Evolutionary conservation across 2,888 invertebrate species (phyloP).

Genomic region (Diogma glabrata): DNA sequence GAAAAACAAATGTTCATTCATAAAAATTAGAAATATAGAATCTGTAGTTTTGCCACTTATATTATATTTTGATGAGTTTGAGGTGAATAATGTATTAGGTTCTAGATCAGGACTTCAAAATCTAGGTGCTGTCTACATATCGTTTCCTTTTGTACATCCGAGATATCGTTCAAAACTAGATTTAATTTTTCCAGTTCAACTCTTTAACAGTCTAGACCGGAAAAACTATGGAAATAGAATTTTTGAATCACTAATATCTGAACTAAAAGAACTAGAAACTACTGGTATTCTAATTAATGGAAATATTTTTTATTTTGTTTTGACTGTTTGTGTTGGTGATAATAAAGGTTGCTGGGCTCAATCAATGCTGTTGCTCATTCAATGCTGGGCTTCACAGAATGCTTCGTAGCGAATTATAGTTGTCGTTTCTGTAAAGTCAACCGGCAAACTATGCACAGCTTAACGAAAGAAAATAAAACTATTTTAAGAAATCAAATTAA

Average conservation of each 20-base stretch:
- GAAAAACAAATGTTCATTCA: background rate
- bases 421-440: slow-evolving; percentile 15
- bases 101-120: slow-evolving; percentile 4
- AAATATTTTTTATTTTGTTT: slow-evolving; percentile 16
- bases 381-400: slow-evolving; percentile 19
- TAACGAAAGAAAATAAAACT: no score
- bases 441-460: no score
- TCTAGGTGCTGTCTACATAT: no score
- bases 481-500: slow-evolving; percentile 14
- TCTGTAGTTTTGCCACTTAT: slow-evolving; percentile 1
- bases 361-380: no score
- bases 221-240: slow-evolving; percentile 13
- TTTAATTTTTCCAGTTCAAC: slow-evolving; percentile 4
- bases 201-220: slow-evolving; percentile 14
- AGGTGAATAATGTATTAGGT: slow-evolving; percentile 9
- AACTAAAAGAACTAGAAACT: slow-evolving; percentile 8
- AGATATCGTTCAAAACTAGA: slow-evolving; percentile 6
- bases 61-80: slow-evolving; percentile 10
- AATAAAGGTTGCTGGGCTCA: slow-evolving; percentile 19
- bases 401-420: slow-evolving; percentile 17
- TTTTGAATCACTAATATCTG: slow-evolving; percentile 8
- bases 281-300: slow-evolving; percentile 8
- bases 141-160: background rate
- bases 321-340: slow-evolving; percentile 19
- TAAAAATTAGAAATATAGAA: no score